phyloP scores from a whole-genome alignment of 2,113 vertebrate species.

The Zapus hudsonius region DNA sequence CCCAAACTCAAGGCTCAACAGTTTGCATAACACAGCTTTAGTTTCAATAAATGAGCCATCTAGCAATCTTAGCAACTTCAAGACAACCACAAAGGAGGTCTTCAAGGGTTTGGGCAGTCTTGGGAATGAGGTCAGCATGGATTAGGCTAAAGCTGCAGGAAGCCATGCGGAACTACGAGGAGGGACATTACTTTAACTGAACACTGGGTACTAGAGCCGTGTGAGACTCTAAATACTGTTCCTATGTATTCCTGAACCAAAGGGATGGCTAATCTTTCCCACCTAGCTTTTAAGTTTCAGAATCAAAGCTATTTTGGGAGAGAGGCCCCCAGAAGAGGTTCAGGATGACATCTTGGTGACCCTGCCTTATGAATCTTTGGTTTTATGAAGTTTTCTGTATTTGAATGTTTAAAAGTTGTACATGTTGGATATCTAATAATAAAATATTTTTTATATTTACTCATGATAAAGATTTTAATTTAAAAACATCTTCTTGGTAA shows the following conservation, averaged over 20 bases:
- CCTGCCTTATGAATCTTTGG: background rate
- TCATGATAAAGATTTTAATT: no score
- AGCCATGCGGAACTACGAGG: background rate
- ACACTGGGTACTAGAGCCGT: background rate
- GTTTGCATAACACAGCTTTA: background rate
- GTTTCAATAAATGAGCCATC: constrained; percentile 21
- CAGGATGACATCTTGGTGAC: background rate
- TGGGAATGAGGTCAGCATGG: background rate
- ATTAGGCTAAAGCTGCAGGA: background rate
- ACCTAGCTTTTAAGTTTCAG: background rate
- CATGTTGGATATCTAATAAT: constrained; percentile 18
- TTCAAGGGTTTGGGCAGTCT: background rate
- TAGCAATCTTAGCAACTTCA: background rate
- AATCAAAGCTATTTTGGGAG: background rate
- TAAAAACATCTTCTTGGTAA: no score
- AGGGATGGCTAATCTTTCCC: background rate
- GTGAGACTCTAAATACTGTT: background rate
- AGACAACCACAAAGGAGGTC: background rate
- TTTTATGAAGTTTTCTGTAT: constrained; percentile 13
- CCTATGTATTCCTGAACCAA: background rate
- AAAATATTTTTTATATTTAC: no score
- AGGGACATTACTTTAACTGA: background rate
- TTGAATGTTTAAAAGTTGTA: background rate
- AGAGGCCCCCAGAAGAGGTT: background rate
- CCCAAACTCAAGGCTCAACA: constrained; percentile 23